Evolutionary conservation across 1,140 invertebrate species (phyloP).

Genomic region (Lepidostoma basale): DNA sequence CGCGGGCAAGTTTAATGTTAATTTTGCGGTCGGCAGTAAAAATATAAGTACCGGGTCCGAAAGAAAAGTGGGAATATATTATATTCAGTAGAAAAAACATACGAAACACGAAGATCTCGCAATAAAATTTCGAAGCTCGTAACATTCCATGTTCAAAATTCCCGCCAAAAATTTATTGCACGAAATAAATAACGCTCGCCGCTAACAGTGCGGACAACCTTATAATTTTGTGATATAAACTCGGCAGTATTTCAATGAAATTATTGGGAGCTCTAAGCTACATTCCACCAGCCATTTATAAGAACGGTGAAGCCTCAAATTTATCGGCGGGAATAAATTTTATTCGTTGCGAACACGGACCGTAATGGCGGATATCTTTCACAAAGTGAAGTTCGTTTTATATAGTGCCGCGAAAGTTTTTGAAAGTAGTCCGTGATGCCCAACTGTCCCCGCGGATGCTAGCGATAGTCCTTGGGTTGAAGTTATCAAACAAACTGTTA

Average conservation of each 20-base stretch:
- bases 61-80: too few species aligned
- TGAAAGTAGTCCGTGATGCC: too few species aligned
- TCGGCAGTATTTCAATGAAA: slow-evolving; percentile 20
- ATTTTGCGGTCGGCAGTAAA: too few species aligned
- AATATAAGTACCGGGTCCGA: too few species aligned
- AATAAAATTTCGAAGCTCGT: slow-evolving; percentile 4
- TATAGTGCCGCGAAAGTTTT: too few species aligned
- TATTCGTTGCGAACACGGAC: neutral
- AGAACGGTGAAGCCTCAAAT: slow-evolving; percentile 18
- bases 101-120: neutral
- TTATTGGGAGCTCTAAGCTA: slow-evolving; percentile 27
- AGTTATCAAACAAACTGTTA: too few species aligned
- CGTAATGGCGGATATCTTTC: neutral
- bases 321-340: slow-evolving; percentile 21
- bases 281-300: slow-evolving; percentile 12
- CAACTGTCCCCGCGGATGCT: too few species aligned
- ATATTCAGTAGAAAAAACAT: neutral
- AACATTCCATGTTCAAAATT: slow-evolving; percentile 7
- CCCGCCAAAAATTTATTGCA: slow-evolving; percentile 13
- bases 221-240: slow-evolving; percentile 27
- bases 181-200: slow-evolving; percentile 21
- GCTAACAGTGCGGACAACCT: slow-evolving; percentile 22
- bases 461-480: too few species aligned
- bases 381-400: too few species aligned
- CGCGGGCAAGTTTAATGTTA: too few species aligned